Base-by-base conservation (phyloP, 2,797 vertebrate species). In the Cichlasoma orientale region DNA sequence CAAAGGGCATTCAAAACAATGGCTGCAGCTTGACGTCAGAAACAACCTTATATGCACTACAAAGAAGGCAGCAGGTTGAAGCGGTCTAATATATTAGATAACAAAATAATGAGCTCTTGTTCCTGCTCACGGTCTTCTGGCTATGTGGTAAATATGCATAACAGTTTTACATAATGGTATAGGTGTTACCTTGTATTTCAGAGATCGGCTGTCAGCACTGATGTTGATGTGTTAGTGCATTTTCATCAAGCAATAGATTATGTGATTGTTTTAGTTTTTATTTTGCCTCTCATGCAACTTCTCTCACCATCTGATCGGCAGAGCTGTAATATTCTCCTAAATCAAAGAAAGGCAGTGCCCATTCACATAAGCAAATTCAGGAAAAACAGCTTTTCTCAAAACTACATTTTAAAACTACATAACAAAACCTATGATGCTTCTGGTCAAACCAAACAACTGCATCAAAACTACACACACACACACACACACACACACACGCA, bases 1-100 rank as follows among this genome's bases (percentile, higher is more conserved):
- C 59, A 80, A 75, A 82, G 59, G 75, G 41, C 68, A 74, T 63
- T 80, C 19, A 74, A 53, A 78, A 79, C 79, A 90, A 80, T 72
- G 61, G 36, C 25, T 23, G 10, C 31, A 50, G 55, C 12, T 80
- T 87, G 78, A 83, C 63, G n/a, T 85, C 77, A 87, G 78, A 86
- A 52, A 23, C 3, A 3, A 52, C 69, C 72, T 59, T 78, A 31
- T 23, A 63, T 63, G 59, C 47, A 14, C 50, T 74, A 13, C 47
- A 31, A 11, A 61, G 71, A 55, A 72, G 71, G n/a, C 36, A 50
- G 53, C 3, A 10, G 57, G 47, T 19, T 44, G 7, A 77, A 72
- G 61, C 5, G 9, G 52, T 47, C 44, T 36, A 41, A 79, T 78
- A 72, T 69, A 70, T 73, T 21, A 75, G 12, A 74, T 54, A 66